Evolutionary conservation across 2,888 invertebrate species (phyloP), one percentile per base, ranked within the genome.

Genomic region (Metopia argyrocephala): DNA sequence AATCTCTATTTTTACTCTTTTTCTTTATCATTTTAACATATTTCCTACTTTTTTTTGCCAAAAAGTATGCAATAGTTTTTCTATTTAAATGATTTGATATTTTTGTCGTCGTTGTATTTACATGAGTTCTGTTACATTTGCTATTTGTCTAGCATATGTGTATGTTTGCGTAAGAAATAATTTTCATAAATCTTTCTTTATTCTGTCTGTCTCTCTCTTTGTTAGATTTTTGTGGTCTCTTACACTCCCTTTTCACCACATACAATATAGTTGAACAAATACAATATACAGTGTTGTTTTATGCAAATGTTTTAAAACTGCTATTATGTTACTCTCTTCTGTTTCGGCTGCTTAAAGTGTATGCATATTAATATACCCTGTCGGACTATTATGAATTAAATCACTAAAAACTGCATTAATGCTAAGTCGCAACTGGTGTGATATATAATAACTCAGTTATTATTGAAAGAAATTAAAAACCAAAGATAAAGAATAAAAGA

Each of bases 161-260:
- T 54, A 21, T 48, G 20, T 48, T 68, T 66, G 64, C 57, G 46
- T 25, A n/a, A 62, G 38, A n/a, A 56, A 76, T 69, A 20, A 56
- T 56, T 59, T 62, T 56, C 62, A 50, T 38, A 69, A 69, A 59
- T 65, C 46, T n/a, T 15, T 28, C 38, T 31, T 12, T 31, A 6
- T 38, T 12, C 12, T 57, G 31, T 66, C 57, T 21, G 65, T 31
- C 31, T 9, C 9, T 31, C 31, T 6, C 2, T 12, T 12, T 31
- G 9, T 9, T 12, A 0, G 0, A 12, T 12, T 38, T 5, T 6
- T 2, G 2, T 4, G 6, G 7, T 31, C 6, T 31, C 31, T 31
- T 4, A 3, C 7, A 31, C 12, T 31, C 9, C 3, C 31, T 31
- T 31, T 12, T 12, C 31, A 31, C 12, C 3, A 12, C 38, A 6